phyloP scores from a whole-genome alignment of 2,113 vertebrate species.

The Anser cygnoides region DNA sequence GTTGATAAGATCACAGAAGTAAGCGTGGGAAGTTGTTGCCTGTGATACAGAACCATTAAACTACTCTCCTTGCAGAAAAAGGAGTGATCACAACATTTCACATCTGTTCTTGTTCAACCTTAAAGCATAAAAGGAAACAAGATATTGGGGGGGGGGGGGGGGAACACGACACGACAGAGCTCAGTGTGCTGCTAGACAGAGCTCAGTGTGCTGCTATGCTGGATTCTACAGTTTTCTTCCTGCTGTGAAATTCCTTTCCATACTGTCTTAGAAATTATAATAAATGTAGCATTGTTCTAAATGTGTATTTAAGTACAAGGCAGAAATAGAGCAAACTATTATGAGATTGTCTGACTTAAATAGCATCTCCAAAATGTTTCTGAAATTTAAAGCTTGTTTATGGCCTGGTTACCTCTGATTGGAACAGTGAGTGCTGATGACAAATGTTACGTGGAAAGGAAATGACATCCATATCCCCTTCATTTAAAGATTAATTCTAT shows the following conservation, averaged over 20 bases:
- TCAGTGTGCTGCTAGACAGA: neutral
- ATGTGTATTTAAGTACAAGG: neutral
- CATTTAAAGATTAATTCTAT: neutral
- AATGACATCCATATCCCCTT: neutral
- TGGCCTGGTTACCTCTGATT: neutral
- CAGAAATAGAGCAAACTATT: neutral
- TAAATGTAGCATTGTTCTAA: neutral
- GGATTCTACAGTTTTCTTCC: slow-evolving; percentile 1
- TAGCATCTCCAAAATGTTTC: neutral
- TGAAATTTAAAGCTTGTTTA: neutral
- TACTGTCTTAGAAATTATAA: neutral
- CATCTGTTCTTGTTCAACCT: slow-evolving; percentile 45
- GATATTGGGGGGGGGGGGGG: neutral
- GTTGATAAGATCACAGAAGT: slow-evolving; percentile 26
- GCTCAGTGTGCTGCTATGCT: neutral
- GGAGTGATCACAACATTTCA: slow-evolving; percentile 32
- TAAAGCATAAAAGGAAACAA: slow-evolving; percentile 35
- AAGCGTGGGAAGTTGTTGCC: slow-evolving; percentile 36
- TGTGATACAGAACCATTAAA: neutral
- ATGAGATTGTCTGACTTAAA: neutral
- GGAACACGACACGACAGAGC: neutral
- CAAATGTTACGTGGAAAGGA: neutral
- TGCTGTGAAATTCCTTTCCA: slow-evolving; percentile 19
- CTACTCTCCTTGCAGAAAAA: slow-evolving; percentile 21
- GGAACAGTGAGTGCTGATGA: neutral